Percentiles rank a stretch among this genome's conserved stretches.
These are phyloP conservation scores for Halictus quadricinctus DNA, from an alignment of 2,888 invertebrate species.

Conservation along the genomic window DNA sequence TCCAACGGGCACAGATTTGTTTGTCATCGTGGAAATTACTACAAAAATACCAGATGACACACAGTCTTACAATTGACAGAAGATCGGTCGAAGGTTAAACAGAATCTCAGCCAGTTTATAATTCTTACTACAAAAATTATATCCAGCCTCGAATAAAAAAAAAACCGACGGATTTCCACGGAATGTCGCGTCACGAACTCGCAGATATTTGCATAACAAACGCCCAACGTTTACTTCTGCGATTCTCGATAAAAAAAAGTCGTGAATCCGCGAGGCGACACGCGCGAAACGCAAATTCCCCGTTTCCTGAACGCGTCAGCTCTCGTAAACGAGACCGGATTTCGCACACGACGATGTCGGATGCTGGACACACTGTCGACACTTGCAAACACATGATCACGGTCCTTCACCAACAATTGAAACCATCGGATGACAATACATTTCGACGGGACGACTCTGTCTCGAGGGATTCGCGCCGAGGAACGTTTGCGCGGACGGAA, in stretches of 20 bases:
- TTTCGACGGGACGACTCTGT: not conserved
- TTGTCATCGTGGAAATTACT: not conserved
- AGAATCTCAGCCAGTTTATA: not conserved
- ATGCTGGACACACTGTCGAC: constrained; percentile 18
- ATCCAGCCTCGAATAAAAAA: not conserved
- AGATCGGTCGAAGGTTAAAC: not conserved
- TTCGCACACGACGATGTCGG: not conserved
- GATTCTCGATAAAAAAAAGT: not conserved
- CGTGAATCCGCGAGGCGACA: not conserved
- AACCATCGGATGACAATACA: not conserved
- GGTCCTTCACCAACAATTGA: not conserved
- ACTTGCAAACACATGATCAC: constrained; percentile 1
- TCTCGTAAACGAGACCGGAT: not conserved
- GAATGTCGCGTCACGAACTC: not conserved
- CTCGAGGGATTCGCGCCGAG: not conserved
- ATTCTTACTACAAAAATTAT: not conserved
- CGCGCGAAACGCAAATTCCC: constrained; percentile 2
- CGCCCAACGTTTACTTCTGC: too few species aligned
- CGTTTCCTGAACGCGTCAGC: not conserved
- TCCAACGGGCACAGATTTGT: not conserved
- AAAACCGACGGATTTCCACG: not conserved
- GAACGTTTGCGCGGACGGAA: not conserved
- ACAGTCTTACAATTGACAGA: not conserved
- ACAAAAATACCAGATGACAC: not conserved
- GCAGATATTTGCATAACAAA: not conserved